Evolutionary conservation across 2,888 invertebrate genomes (phyloP), one percentile per base, ranked within the genome.

Genomic region (Acheta domesticus): DNA sequence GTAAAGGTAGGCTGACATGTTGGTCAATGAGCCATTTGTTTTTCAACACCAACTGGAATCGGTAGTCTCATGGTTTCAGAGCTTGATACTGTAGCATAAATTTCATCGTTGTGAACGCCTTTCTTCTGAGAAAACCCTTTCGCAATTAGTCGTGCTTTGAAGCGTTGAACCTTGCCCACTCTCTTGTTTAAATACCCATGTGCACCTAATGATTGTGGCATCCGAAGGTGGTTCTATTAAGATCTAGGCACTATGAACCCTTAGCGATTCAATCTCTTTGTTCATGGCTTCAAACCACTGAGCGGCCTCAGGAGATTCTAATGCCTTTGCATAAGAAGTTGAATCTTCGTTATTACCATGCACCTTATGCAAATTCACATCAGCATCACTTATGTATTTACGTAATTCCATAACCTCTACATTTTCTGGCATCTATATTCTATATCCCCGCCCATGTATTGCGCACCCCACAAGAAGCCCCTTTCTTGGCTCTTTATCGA

Each of bases 11-110:
- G 79, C 79, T 23, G 62, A 76, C 79, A 23, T 79, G 77, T 76
- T 76, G 76, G 49, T 79, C 79, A 49, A 79, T 79, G 76, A 76
- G 19, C 14, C 79, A 79, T 48, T 79, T 79, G n/a, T 48, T 76
- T 77, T 20, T 77, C 77, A 76, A 79, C 77, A 12, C 77, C 3
- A 50, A 49, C 49, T 36, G 79, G 77, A 21, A 79, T 77, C 14
- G 77, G 73, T 79, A 79, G 21, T 20, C 77, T 73, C 36, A 23
- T 77, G n/a, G 79, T 77, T 77, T 77, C 74, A 48, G 77, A 77
- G 48, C 48, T 12, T 74, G 77, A 62, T 23, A 23, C 2, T 1
- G 1, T 1, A 23, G 23, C 79, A 77, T 77, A 79, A 11, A 79
- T 50, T 48, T 79, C 79, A 12, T 79, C 74, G 50, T 79, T 77